A percentile compares a stretch with the other conserved stretches of the same genome.
These are phyloP conservation scores for Malurus cyaneus DNA, from an alignment of 2,113 vertebrate species.

Conservation along the genomic window DNA sequence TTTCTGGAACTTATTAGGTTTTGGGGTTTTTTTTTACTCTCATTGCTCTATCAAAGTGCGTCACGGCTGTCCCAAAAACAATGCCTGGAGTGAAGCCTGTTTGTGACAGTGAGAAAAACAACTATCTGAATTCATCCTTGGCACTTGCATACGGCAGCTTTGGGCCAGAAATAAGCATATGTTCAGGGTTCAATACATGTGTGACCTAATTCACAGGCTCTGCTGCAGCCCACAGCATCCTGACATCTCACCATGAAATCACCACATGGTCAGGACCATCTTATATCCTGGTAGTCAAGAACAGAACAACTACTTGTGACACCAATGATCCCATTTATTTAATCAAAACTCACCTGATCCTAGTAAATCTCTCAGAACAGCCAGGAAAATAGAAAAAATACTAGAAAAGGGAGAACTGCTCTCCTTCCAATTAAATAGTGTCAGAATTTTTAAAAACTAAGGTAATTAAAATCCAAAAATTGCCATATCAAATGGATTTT, in stretches of 20 bases:
- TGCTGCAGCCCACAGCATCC: not conserved
- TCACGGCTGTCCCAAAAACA: constrained; percentile 54
- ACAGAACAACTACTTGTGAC: not conserved
- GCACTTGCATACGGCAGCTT: not conserved
- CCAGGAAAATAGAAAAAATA: not conserved
- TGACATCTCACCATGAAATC: not conserved
- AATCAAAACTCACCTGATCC: not conserved
- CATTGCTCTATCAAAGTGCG: constrained; percentile 11
- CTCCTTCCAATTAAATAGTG: not conserved
- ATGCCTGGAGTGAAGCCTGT: constrained; percentile 53
- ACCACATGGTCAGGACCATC: not conserved
- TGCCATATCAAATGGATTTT: not conserved
- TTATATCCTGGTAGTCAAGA: not conserved
- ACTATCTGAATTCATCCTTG: constrained; percentile 41
- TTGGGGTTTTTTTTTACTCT: not conserved
- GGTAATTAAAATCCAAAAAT: not conserved
- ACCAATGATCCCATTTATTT: not conserved
- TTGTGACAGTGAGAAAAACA: constrained; percentile 44
- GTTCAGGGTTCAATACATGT: not conserved
- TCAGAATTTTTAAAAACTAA: not conserved
- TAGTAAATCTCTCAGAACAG: not conserved
- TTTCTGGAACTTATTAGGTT: constrained; percentile 30
- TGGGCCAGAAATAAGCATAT: not conserved
- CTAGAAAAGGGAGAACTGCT: not conserved
- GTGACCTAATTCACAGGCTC: constrained; percentile 3